Evolutionary conservation across 2,113 vertebrate genomes (phyloP), one percentile per base, ranked within the genome.

Genomic region (Sylvicapra grimmia): DNA sequence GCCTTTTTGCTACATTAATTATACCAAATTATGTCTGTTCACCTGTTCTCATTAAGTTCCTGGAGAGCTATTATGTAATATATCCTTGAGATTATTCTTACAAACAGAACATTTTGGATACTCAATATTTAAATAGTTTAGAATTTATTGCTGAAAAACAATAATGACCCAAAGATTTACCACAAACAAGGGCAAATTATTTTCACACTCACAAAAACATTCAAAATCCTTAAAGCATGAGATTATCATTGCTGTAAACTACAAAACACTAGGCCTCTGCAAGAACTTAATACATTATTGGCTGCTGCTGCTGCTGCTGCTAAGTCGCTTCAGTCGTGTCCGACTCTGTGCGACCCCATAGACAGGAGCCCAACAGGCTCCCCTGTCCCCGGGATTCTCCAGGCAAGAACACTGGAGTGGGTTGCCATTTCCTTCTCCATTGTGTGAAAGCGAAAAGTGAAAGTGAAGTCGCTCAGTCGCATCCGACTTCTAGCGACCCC

Each of bases 1-100:
- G 61, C 3, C 54, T 59, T 61, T 96, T 82, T 19, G 79, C 49
- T 61, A 89, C 21, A 83, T 89, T 98, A 98, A 96, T 96, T 84
- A 91, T 51, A 53, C 15, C 47, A 89, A 72, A 93, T 89, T 96
- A 79, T 63, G 59, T 19, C n/a, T 59, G 72, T 56, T 89, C 25
- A 87, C 72, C 51, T 97, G 33, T 40, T 93, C 83, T 93, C 89
- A 93, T 61, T 92, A 96, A 80, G 47, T 58, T 85, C 80, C 84
- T 92, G 5, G 36, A 80, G 31, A 63, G 19, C 51, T 68, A 63
- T 91, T 93, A 88, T 84, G n/a, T 27, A 83, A 80, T 33, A 21
- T 56, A 93, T 53, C 47, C 14, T 90, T 96, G 80, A 63, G 18
- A 61, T 93, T 85, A 93, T 86, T 83, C 58, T 61, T 93, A 94